Conservation (phyloP, 2,888 invertebrate genomes). For the Lamellibrachia columna region DNA sequence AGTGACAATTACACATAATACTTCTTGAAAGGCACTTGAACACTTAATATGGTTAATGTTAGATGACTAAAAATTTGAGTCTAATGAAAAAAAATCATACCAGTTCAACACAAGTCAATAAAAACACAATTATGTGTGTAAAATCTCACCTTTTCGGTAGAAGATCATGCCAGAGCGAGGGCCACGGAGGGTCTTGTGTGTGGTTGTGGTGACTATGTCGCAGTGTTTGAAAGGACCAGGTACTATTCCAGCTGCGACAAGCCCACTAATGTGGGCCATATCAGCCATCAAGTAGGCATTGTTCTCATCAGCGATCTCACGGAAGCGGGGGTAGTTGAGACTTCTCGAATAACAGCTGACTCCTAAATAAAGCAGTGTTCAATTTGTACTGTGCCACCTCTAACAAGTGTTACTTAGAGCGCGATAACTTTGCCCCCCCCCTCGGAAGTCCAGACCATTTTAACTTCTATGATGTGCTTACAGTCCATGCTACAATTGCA, state of each 20-base stretch:
- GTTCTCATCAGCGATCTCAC: conserved; percentile 65
- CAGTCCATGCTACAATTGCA: too few species aligned
- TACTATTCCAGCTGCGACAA: conserved; percentile 86
- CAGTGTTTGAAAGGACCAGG: conserved; percentile 90
- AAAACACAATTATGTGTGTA: background rate
- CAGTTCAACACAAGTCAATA: background rate
- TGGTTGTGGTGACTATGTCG: conserved; percentile 93
- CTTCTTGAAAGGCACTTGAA: background rate
- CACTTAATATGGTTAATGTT: background rate
- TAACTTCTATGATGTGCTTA: background rate
- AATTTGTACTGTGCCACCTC: background rate
- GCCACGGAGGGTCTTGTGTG: conserved; percentile 88
- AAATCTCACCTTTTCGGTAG: conserved; percentile 58
- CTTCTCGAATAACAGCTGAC: conserved; percentile 69
- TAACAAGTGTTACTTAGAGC: background rate
- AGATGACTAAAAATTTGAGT: background rate
- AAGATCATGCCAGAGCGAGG: conserved; percentile 70
- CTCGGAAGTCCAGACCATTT: background rate
- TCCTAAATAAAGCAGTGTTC: conserved; percentile 39
- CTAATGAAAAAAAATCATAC: background rate
- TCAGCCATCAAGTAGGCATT: conserved; percentile 61
- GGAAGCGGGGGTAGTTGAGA: conserved; percentile 69
- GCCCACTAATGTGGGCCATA: conserved; percentile 65
- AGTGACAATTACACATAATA: background rate
- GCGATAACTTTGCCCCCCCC: background rate